Evolutionary conservation across 1,140 invertebrate species (phyloP), one percentile per base, ranked within the genome.

Genomic region (Procambarus virginalis): DNA sequence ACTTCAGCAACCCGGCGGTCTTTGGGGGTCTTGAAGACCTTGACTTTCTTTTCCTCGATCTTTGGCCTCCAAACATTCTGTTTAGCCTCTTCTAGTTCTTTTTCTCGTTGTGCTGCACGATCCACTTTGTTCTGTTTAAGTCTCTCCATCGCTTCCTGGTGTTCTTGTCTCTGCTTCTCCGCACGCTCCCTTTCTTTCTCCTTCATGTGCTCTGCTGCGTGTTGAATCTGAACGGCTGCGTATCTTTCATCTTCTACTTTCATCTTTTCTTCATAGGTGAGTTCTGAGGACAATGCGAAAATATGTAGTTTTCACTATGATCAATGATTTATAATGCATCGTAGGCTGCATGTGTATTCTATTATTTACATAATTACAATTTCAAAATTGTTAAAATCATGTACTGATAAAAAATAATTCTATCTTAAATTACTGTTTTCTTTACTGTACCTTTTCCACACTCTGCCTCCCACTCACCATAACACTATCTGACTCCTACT

Each of bases 21-120:
- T 89, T 95, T 94, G 0, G 82, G 79, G 10, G 91, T 89, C 70
- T 90, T 91, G 6, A 95, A 60, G 34, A 94, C 94, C 9, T 93
- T 82, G 84, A 94, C 94, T 91, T 94, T 94, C 85, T 94, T 95
- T 81, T 93, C 94, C 8, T 93, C 88, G 68, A 78, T 2, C 81
- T 70, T 91, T 68, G 89, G 93, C 76, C 91, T 93, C 93, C 85
- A 91, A 10, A 84, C 78, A 77, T 82, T 91, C 75, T 76, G 80
- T n/a, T 83, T 88, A 2, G 91, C 91, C 70, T 92, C 89, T 68
- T 91, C 89, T 5, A 92, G 89, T 70, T 92, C 91, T 78, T 90
- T 88, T 77, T 92, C 73, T 55, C 64, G 82, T 77, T 86, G 80
- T 10, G 81, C 70, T n/a, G 75, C 10, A 34, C 88, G 78, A 20